Evolutionary conservation across 2,113 vertebrate genomes (phyloP).

Genomic region (Piprites chloris): DNA sequence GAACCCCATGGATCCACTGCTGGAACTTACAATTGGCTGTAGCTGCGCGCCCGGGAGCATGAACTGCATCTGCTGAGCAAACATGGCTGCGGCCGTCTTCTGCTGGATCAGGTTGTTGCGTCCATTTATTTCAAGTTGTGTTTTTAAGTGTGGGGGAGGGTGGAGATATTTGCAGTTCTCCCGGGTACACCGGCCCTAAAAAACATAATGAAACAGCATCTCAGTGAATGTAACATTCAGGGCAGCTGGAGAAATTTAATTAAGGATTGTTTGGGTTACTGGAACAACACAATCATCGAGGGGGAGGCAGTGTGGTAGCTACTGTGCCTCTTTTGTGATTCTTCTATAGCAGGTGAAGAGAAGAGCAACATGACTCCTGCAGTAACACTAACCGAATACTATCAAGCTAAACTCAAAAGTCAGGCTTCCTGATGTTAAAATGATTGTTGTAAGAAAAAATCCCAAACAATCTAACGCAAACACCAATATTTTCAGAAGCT

Average conservation of each 20-base stretch:
- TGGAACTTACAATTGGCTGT: conserved; percentile 88
- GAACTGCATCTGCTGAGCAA: conserved; percentile 97
- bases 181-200: conserved; percentile 91
- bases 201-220: conserved; percentile 8
- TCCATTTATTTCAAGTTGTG: conserved; percentile 96
- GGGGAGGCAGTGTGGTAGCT: neutral
- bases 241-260: neutral
- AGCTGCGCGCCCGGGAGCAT: conserved; percentile 92
- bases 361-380: neutral
- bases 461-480: neutral
- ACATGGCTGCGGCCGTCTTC: conserved; percentile 95
- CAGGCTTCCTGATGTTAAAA: neutral
- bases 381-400: neutral
- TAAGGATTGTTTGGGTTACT: conserved; percentile 6
- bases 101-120: conserved; percentile 98
- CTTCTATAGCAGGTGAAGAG: neutral
- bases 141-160: conserved; percentile 96
- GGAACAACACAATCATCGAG: neutral
- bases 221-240: neutral
- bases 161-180: conserved; percentile 99
- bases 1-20: accelerated
- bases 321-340: neutral
- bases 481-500: neutral
- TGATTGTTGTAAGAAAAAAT: neutral
- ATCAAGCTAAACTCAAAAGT: neutral